Conservation (phyloP, 2,797 vertebrate genomes). For the Propithecus deckenii region DNA sequence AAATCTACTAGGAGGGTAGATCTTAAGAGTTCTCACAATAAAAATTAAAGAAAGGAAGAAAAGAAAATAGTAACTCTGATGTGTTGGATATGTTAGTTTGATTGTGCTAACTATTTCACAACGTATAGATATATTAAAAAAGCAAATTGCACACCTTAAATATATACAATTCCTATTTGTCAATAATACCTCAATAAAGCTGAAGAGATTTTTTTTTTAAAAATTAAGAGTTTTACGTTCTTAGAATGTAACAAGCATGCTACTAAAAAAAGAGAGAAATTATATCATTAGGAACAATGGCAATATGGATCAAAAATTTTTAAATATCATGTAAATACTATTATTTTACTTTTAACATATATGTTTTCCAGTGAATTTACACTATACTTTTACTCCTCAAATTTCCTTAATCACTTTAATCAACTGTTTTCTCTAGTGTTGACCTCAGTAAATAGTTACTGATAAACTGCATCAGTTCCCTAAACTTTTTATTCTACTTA, state of each 20-base stretch:
- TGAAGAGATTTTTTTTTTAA: neutral
- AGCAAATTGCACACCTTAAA: neutral
- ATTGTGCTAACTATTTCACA: neutral
- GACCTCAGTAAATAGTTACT: neutral
- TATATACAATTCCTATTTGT: neutral
- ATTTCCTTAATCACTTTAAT: neutral
- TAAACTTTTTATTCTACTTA: neutral
- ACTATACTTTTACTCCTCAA: neutral
- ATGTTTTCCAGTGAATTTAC: neutral
- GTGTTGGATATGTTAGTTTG: neutral
- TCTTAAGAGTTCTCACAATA: neutral
- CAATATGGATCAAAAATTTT: neutral
- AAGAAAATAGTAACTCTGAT: neutral
- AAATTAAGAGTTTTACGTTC: neutral
- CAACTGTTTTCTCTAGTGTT: neutral
- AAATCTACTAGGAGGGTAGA: neutral
- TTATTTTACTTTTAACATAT: neutral
- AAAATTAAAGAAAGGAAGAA: too few relatives aligned
- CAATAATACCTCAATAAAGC: neutral
- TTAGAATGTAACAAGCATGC: neutral
- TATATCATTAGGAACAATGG: neutral
- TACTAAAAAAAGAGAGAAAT: neutral
- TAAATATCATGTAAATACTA: neutral
- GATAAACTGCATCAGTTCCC: neutral
- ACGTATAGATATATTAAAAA: neutral